A percentile compares a stretch with the other conserved stretches of the same genome.
Evolutionary conservation across 2,797 vertebrate genomes (phyloP).

Genomic region (Neopelma chrysocephalum): DNA sequence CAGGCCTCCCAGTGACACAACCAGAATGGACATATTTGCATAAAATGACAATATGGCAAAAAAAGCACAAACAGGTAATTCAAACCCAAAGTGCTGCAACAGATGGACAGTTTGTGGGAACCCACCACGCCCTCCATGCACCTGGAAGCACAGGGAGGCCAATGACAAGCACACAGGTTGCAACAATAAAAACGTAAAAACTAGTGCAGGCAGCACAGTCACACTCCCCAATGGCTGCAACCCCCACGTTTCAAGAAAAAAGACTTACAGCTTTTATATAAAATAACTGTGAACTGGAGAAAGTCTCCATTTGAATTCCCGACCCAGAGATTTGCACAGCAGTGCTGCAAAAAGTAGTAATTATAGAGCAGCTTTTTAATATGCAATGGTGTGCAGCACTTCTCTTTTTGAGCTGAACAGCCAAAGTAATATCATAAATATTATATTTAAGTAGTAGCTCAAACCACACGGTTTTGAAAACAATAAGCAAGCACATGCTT

Average conservation of each 20-base stretch:
- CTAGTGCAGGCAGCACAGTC: background rate
- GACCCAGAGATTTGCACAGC: constrained; percentile 37
- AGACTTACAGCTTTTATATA: constrained; percentile 5
- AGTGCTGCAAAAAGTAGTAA: constrained; percentile 25
- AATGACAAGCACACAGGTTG: accelerated
- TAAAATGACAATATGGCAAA: background rate
- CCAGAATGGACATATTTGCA: background rate
- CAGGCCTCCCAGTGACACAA: background rate
- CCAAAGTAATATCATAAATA: constrained; percentile 43
- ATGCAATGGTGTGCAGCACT: background rate
- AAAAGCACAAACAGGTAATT: background rate
- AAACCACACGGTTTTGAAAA: constrained; percentile 46
- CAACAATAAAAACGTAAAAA: background rate
- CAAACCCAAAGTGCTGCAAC: background rate
- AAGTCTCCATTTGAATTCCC: constrained; percentile 9
- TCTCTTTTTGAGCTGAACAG: constrained; percentile 18
- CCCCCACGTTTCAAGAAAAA: background rate
- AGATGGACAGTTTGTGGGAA: background rate
- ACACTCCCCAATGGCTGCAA: background rate
- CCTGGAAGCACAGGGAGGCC: background rate
- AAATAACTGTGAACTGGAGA: background rate
- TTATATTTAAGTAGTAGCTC: constrained; percentile 45
- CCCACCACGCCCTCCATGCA: background rate
- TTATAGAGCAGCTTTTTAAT: constrained; percentile 45
- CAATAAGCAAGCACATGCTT: constrained; percentile 46